phyloP scores from a whole-genome alignment of 2,888 invertebrate species.

The Phaedon cochleariae region DNA sequence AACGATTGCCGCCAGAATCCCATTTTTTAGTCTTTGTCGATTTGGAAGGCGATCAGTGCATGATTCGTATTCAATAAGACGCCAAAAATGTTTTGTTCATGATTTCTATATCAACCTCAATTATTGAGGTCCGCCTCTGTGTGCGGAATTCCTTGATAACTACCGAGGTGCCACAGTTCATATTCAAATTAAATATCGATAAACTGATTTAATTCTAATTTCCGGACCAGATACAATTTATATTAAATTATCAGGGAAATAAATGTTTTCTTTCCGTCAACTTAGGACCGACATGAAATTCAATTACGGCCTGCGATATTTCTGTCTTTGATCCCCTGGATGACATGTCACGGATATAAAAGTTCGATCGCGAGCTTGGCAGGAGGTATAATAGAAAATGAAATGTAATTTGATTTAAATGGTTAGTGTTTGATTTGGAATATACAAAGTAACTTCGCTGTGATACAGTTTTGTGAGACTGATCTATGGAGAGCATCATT shows the following conservation, averaged over 20 bases:
- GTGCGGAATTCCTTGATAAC: constrained; percentile 1
- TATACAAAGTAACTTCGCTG: constrained; percentile 44
- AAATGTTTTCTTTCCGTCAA: constrained; percentile 11
- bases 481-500: too few relatives aligned
- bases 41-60: too few relatives aligned
- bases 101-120: neutral
- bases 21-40: too few relatives aligned
- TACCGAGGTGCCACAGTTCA: constrained; percentile 4
- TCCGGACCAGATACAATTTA: constrained; percentile 14
- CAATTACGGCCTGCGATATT: constrained; percentile 31
- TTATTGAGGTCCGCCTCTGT: neutral
- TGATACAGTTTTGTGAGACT: constrained; percentile 17
- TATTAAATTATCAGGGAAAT: constrained; percentile 20
- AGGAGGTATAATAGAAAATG: constrained; percentile 50
- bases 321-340: constrained; percentile 24
- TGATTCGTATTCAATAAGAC: too few relatives aligned
- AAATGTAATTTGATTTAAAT: constrained; percentile 51
- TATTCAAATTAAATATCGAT: constrained; percentile 11
- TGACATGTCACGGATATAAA: constrained; percentile 30
- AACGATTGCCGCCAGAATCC: too few relatives aligned
- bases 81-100: neutral
- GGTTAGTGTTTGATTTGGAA: constrained; percentile 47
- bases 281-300: constrained; percentile 26
- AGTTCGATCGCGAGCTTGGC: constrained; percentile 44
- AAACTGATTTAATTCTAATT: constrained; percentile 13